phyloP scores from a whole-genome alignment of 2,797 vertebrate species.

The Decapterus maruadsi region DNA sequence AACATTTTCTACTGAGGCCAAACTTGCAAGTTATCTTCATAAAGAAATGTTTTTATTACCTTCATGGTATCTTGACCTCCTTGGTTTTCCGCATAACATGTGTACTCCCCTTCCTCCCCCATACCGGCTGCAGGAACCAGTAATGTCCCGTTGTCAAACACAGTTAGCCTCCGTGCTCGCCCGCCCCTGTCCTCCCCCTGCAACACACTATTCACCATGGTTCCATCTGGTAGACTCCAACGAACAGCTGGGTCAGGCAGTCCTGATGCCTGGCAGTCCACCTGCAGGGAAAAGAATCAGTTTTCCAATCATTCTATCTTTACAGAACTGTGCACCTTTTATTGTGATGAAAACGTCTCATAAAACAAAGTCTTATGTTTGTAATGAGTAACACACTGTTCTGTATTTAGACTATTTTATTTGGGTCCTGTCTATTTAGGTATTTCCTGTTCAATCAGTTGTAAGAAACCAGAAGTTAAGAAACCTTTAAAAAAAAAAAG shows the following conservation, averaged over 20 bases:
- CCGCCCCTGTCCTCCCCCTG: constrained; percentile 86
- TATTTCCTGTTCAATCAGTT: too few relatives aligned
- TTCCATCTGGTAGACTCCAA: constrained; percentile 95
- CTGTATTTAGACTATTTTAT: background rate
- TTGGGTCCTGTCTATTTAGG: background rate
- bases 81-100: constrained; percentile 93
- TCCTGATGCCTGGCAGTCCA: constrained; percentile 96
- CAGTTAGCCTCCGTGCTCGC: constrained; percentile 85
- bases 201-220: constrained; percentile 89
- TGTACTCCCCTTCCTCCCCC: constrained; percentile 93
- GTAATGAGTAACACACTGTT: background rate
- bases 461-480: background rate
- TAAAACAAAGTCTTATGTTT: background rate
- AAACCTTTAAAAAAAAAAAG: constrained; percentile 25
- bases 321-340: background rate
- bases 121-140: constrained; percentile 90
- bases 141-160: constrained; percentile 94
- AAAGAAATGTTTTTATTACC: constrained; percentile 47
- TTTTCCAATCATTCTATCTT: constrained; percentile 13
- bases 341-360: constrained; percentile 2
- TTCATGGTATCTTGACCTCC: constrained; percentile 94
- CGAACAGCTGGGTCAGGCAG: constrained; percentile 92
- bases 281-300: constrained; percentile 52
- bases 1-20: too few relatives aligned
- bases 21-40: background rate